A percentile compares a stretch with the other conserved stretches of the same genome.
These are phyloP conservation scores for Drosophila neocordata DNA, from an alignment of 1,140 invertebrate genomes.

Conservation along the genomic window DNA sequence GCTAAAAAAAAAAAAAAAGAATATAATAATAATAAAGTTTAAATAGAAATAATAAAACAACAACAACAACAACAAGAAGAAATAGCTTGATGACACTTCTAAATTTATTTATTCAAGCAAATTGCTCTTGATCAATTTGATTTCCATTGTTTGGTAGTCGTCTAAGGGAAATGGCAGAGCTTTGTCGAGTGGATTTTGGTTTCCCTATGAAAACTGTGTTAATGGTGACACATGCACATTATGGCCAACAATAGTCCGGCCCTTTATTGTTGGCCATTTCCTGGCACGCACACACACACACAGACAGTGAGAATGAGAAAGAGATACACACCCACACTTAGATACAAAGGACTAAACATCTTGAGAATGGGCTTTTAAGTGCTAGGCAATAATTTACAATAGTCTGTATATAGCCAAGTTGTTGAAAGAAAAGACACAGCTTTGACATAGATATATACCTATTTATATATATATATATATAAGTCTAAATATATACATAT, in stretches of 20 bases:
- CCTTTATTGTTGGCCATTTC: conserved; percentile 45
- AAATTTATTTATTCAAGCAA: conserved; percentile 53
- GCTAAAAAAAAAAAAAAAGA: no score
- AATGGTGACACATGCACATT: conserved; percentile 31
- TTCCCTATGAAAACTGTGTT: conserved; percentile 43
- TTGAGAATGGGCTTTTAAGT: conserved; percentile 18
- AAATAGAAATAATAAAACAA: conserved; percentile 5
- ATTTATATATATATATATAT: not conserved
- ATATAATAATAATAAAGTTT: not conserved
- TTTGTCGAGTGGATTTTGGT: conserved; percentile 58
- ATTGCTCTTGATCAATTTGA: conserved; percentile 57
- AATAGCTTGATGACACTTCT: conserved; percentile 36
- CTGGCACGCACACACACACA: not conserved
- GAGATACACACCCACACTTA: not conserved
- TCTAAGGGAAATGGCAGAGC: conserved; percentile 29
- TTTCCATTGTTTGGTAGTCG: conserved; percentile 56
- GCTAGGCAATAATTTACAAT: conserved; percentile 10
- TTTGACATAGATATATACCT: conserved; percentile 1
- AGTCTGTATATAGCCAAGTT: conserved; percentile 1
- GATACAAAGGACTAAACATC: conserved; percentile 6
- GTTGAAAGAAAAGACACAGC: conserved; percentile 2
- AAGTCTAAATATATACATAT: not conserved
- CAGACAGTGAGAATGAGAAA: not conserved
- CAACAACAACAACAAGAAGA: not conserved
- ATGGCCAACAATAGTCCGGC: conserved; percentile 25